phyloP scores from a whole-genome alignment of 2,888 invertebrate genomes.

The Leptura quadrifasciata region DNA sequence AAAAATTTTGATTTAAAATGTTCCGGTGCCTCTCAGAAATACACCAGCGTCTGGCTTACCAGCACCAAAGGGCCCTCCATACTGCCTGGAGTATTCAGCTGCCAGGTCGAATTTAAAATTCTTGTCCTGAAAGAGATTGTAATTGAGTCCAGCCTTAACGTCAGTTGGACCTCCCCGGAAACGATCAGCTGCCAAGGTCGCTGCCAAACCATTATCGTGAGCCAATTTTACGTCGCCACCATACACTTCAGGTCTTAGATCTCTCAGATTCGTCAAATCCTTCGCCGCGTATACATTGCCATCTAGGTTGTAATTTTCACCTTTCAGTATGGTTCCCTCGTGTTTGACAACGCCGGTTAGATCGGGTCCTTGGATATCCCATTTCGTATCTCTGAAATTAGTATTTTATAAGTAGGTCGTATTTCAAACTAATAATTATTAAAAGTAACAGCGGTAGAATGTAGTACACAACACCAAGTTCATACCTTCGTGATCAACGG shows the following conservation, averaged over 20 bases:
- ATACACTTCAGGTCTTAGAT: conserved; percentile 50
- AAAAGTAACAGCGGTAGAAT: too few species aligned
- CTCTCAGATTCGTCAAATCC: conserved; percentile 48
- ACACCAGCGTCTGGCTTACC: conserved; percentile 51
- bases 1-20: neutral
- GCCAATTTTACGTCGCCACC: conserved; percentile 57
- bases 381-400: conserved; percentile 33
- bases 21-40: conserved; percentile 13
- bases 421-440: too few species aligned
- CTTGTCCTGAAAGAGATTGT: conserved; percentile 54
- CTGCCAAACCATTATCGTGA: conserved; percentile 54
- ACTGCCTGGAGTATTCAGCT: conserved; percentile 56
- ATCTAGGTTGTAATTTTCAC: conserved; percentile 53
- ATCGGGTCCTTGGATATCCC: conserved; percentile 4
- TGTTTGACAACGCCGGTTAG: conserved; percentile 46
- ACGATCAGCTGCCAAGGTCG: conserved; percentile 55
- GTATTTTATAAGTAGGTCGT: too few species aligned
- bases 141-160: conserved; percentile 53
- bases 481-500: too few species aligned
- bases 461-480: too few species aligned
- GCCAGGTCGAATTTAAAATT: conserved; percentile 57
- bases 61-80: conserved; percentile 56
- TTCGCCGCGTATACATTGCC: conserved; percentile 59
- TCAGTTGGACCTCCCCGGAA: conserved; percentile 55
- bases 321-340: conserved; percentile 57